Evolutionary conservation across 64 coral and sea anemone species (phyloP), one percentile per base, ranked within the genome.

Genomic region (Acropora yongei): DNA sequence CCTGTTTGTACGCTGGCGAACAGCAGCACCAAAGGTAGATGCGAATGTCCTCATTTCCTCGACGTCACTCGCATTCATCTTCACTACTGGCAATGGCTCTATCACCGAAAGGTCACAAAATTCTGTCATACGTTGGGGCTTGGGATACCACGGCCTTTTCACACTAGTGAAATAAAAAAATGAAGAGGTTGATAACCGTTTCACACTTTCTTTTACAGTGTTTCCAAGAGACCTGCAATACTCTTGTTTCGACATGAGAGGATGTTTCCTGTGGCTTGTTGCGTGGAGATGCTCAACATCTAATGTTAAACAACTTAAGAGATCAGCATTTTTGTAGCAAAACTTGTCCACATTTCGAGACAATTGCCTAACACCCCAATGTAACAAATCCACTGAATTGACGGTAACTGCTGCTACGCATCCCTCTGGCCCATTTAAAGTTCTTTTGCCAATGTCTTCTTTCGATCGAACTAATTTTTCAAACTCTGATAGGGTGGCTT

Each of bases 161-260:
- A 50, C 73, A 44, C 88, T 84, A 5, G 68, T 76, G 48, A 71
- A 92, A 57, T 92, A 92, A 49, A 13, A 14, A 55, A 55, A 55
- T 7, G 51, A 7, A 55, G 51, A 55, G 51, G 55, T 74, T n/a
- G 73, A 39, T 18, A 58, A 51, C 60, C 58, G 80, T 75, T 86
- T 92, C n/a, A 69, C 78, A 45, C 40, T 79, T 87, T 93, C 91
- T 57, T 87, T 93, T n/a, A 88, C 67, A 17, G 91, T 68, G 44
- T 93, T 80, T 69, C 86, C 78, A 9, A 94, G 83, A 14, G 74
- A 42, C 39, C 41, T 65, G 11, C 73, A 78, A 47, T 93, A 88
- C 44, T 93, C 91, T 41, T 79, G 77, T 60, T 78, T 79, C 3
- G 91, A 79, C 39, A 60, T 7, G 3, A 93, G 61, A 41, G 91